Base-by-base conservation (phyloP, 1,140 invertebrate species). In the Scaptomyza montana region DNA sequence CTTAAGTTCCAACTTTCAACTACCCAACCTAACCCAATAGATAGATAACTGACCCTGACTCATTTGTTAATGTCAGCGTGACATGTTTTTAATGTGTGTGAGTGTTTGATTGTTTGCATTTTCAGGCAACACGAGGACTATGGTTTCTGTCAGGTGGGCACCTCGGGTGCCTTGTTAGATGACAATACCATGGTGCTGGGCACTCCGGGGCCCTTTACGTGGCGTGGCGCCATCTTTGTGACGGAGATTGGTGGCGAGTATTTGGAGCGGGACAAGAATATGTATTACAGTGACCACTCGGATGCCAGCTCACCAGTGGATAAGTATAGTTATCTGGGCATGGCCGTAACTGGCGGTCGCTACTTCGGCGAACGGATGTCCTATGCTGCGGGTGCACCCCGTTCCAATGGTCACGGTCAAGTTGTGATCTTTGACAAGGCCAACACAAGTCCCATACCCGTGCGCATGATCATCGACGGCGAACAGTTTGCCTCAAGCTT, bases 121-220 rank as follows among this genome's bases (percentile, higher is more conserved):
- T 25, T 3, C 69, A 91, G 90, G 33, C 78, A 86, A 74, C 96
- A 98, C 85, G 95, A 97, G 92, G 95, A 98, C 89, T 98, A 95
- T 92, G 97, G 97, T 1, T 97, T 96, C 89, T 99, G 98, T 93
- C 98, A 99, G 93, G 97, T 96, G 45, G 98, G 98, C 7, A 98
- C 97, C 0, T 98, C 97, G 85, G 96, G 95, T 67, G 93, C 95
- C 1, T 92, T 98, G 21, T 93, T 97, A 9, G 93, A 95, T 25
- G 96, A 98, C 77, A 95, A 97, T 85, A 96, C 95, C 13, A 94
- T 96, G 19, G 92, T 98, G 1, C 94, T 98, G 68, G 97, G 98
- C 7, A 95, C 96, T 12, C 97, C 98, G 2, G 97, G 97, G 0
- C 95, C 97, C 0, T 95, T 95, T 75, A 97, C 96, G 0, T 98